Conservation (phyloP, 2,888 invertebrate species). For the Drosophila atripex region DNA sequence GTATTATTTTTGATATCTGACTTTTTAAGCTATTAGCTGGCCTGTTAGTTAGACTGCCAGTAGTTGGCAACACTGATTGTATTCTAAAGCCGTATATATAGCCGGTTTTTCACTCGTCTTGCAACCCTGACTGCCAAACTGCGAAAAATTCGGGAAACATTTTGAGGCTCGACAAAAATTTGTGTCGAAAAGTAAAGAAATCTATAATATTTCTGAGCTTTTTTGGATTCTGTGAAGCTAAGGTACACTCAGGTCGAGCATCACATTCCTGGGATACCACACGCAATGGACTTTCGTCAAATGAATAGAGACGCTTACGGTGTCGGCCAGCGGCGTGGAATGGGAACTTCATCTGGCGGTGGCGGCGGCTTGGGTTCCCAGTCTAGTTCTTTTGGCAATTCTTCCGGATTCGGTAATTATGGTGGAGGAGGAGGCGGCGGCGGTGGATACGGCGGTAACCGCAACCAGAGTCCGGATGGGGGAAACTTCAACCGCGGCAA, state of each 20-base stretch:
- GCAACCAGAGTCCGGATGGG: constrained; percentile 2
- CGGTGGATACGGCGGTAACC: constrained; percentile 17
- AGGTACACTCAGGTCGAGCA: constrained; percentile 6
- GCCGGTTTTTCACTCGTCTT: constrained; percentile 26
- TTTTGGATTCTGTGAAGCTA: not conserved
- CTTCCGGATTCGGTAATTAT: constrained; percentile 20
- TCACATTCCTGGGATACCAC: constrained; percentile 1
- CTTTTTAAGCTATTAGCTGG: too few species aligned
- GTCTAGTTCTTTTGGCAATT: constrained; percentile 47
- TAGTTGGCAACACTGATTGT: too few species aligned
- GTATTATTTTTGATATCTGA: too few species aligned
- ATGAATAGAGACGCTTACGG: constrained; percentile 57
- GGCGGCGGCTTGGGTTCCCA: constrained; percentile 28
- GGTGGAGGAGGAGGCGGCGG: constrained; percentile 26
- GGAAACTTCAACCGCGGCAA: constrained; percentile 28
- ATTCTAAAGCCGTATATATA: constrained; percentile 2
- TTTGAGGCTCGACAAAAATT: not conserved
- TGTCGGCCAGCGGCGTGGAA: constrained; percentile 57
- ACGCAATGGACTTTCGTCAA: constrained; percentile 54
- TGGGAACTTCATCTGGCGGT: constrained; percentile 6
- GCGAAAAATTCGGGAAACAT: constrained; percentile 18
- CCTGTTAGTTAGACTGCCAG: too few species aligned
- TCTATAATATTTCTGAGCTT: not conserved
- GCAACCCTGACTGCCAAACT: constrained; percentile 28
- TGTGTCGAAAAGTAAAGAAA: not conserved